phyloP scores from a whole-genome alignment of 2,113 vertebrate genomes.

The Balaeniceps rex region DNA sequence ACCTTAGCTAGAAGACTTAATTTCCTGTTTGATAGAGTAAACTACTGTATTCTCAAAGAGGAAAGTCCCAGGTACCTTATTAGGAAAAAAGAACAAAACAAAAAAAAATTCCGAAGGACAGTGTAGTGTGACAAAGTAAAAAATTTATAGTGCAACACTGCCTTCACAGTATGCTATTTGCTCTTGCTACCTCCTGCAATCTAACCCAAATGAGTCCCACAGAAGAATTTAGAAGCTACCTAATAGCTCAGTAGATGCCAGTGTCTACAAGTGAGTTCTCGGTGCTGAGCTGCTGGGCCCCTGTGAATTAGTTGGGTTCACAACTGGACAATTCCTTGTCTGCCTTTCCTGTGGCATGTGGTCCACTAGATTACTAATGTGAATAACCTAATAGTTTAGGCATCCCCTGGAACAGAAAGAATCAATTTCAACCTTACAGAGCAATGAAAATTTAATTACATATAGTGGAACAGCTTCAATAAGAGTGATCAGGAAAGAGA shows the following conservation, averaged over 20 bases:
- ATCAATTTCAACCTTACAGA: not conserved
- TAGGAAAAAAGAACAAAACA: not conserved
- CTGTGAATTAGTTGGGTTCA: not conserved
- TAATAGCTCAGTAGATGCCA: not conserved
- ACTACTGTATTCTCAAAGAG: not conserved
- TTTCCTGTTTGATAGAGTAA: slow-evolving; percentile 26
- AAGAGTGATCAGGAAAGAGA: not conserved
- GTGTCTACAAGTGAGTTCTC: not conserved
- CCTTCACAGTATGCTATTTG: not conserved
- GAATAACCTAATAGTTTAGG: not conserved
- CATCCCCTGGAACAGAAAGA: not conserved
- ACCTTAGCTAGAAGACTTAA: not conserved
- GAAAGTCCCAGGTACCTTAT: not conserved
- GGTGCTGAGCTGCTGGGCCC: not conserved
- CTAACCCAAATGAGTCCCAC: not conserved
- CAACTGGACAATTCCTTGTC: not conserved
- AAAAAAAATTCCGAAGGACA: not conserved
- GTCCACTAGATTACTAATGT: not conserved
- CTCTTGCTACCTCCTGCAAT: not conserved
- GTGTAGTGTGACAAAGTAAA: not conserved
- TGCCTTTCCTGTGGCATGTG: not conserved
- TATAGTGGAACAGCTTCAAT: not conserved
- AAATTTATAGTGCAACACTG: not conserved
- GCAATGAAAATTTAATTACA: not conserved
- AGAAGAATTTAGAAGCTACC: not conserved